phyloP scores from a whole-genome alignment of 2,797 vertebrate species.

The Taeniopygia guttata region DNA sequence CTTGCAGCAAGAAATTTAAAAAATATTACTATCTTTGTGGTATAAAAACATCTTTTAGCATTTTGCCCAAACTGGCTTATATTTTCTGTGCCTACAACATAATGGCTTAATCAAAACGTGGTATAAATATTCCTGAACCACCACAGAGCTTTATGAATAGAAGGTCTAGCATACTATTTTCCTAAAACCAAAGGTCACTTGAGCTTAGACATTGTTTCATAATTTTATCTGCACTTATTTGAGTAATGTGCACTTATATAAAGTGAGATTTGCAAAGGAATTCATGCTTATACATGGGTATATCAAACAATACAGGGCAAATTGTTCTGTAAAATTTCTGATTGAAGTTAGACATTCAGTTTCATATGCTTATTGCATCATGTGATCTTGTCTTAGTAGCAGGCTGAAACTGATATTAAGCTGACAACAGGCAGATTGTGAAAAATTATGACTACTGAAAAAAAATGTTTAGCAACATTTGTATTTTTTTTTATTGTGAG shows the following conservation, averaged over 20 bases:
- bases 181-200: not conserved
- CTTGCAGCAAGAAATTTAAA: not conserved
- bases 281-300: not conserved
- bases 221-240: not conserved
- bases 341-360: not conserved
- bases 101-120: not conserved
- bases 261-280: not conserved
- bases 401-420: not conserved
- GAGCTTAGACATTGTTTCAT: not conserved
- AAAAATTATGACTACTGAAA: not conserved
- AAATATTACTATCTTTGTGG: not conserved
- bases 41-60: not conserved
- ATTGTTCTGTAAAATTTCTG: not conserved
- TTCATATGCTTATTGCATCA: not conserved
- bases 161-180: not conserved
- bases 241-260: rapidly evolving
- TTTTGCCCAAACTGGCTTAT: not conserved
- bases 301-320: not conserved
- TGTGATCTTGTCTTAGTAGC: not conserved
- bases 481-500: not conserved
- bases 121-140: not conserved
- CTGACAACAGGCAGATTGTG: not conserved
- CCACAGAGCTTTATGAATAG: not conserved
- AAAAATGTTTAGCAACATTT: not conserved
- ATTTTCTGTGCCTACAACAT: not conserved